Evolutionary conservation across 2,797 vertebrate genomes (phyloP), one percentile per base, ranked within the genome.

Genomic region (Urosaurus nigricauda): DNA sequence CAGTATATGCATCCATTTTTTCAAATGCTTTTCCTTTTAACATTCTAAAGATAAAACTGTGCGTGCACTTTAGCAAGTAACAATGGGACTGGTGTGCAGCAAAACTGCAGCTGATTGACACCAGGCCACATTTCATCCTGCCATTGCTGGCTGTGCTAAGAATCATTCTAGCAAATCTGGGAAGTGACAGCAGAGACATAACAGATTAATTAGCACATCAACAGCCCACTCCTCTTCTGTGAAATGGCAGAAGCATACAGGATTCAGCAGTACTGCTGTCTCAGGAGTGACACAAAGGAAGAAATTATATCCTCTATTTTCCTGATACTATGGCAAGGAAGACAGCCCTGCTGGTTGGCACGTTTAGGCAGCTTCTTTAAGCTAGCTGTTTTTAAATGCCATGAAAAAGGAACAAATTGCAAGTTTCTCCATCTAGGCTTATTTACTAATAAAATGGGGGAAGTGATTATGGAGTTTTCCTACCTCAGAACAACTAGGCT

Each of bases 201-300:
- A 91, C 78, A 90, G 16, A 91, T 93, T 63, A 58, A 92, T 85
- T 85, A 68, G 51, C 90, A 92, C 85, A 91, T 93, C 35, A 85
- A 81, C 85, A 35, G 17, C 13, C 60, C 26, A 75, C 58, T 82
- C 70, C 13, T 74, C 43, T 63, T 81, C 58, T 77, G 70, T 60
- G 40, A 53, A 86, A 70, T 68, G 71, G 79, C 35, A 86, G 14
- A 5, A 58, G 12, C 40, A 26, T 11, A 53, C 7, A 43, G n/a
- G 26, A 65, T 56, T 68, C 63, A 19, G 71, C 40, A 37, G 43
- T 24, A 29, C 24, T 24, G 8, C 8, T 53, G 5, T 60, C 83
- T 8, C 4, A 37, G 32, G 16, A 73, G 53, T 43, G 26, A 58
- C 58, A 68, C 12, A 47, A 56, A 7, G 43, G 53, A 37, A 65